phyloP scores from a whole-genome alignment of 2,797 vertebrate genomes.

The Pteronotus mesoamericanus region DNA sequence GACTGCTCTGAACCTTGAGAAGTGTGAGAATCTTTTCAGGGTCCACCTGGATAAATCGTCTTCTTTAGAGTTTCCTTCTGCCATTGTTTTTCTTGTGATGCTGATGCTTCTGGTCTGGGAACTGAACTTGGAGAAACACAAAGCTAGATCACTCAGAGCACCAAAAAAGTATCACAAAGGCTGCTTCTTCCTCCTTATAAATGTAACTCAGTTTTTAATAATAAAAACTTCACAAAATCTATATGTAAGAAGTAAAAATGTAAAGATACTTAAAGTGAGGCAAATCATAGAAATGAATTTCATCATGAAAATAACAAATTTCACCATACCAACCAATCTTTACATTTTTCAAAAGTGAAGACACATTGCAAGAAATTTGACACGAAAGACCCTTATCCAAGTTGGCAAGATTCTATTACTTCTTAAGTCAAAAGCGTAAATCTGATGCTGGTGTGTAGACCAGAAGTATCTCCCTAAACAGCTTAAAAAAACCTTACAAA shows the following conservation, averaged over 20 bases:
- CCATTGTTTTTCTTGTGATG: neutral
- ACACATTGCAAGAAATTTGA: neutral
- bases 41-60: no score
- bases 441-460: neutral
- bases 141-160: neutral
- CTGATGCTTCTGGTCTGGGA: neutral
- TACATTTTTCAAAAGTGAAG: neutral
- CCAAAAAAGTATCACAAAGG: neutral
- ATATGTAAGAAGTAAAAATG: neutral
- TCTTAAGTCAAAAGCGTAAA: neutral
- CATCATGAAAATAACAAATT: neutral
- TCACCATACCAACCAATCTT: neutral
- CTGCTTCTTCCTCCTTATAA: neutral
- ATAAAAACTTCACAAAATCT: neutral
- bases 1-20: neutral
- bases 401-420: neutral
- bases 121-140: neutral
- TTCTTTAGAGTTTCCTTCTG: neutral
- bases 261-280: neutral
- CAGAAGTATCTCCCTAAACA: neutral
- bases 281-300: neutral
- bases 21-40: rapidly evolving
- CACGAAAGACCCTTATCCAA: neutral
- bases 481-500: conserved; percentile 26
- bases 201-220: neutral